phyloP scores from a whole-genome alignment of 2,797 vertebrate species.

The Sternotherus odoratus region DNA sequence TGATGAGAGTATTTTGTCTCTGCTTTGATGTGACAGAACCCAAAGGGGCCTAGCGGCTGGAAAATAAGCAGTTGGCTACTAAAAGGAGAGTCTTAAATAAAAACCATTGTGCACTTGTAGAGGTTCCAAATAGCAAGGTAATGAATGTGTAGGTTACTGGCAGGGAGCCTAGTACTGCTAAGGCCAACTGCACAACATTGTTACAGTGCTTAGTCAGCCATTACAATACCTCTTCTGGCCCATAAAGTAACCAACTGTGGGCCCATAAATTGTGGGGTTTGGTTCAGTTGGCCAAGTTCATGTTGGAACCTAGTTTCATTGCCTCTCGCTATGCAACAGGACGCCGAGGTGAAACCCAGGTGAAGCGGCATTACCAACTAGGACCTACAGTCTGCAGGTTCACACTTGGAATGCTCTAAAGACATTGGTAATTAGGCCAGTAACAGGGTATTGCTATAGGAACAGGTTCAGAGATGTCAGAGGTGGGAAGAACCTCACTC shows the following conservation, averaged over 20 bases:
- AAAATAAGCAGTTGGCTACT: slow-evolving; percentile 28
- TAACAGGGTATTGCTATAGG: neutral
- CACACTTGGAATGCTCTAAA: neutral
- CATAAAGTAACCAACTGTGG: neutral
- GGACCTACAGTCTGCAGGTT: neutral
- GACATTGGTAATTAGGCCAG: neutral
- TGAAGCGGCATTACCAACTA: rapidly evolving
- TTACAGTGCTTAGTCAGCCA: slow-evolving; percentile 14
- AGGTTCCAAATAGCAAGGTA: neutral
- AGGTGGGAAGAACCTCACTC: neutral
- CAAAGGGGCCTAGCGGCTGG: neutral
- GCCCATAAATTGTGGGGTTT: neutral
- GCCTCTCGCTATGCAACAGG: neutral
- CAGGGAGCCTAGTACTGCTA: neutral
- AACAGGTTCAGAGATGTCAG: neutral
- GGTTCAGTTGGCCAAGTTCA: neutral
- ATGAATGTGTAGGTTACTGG: slow-evolving; percentile 38
- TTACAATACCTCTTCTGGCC: neutral
- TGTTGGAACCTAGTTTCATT: neutral
- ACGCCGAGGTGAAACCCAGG: neutral
- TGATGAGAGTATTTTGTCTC: neutral
- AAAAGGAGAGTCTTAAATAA: neutral
- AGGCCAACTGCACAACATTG: neutral
- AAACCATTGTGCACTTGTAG: neutral
- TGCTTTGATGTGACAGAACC: slow-evolving; percentile 34